Base-by-base conservation (phyloP, 2,888 invertebrate species). In the Neoitamus cyanurus region DNA sequence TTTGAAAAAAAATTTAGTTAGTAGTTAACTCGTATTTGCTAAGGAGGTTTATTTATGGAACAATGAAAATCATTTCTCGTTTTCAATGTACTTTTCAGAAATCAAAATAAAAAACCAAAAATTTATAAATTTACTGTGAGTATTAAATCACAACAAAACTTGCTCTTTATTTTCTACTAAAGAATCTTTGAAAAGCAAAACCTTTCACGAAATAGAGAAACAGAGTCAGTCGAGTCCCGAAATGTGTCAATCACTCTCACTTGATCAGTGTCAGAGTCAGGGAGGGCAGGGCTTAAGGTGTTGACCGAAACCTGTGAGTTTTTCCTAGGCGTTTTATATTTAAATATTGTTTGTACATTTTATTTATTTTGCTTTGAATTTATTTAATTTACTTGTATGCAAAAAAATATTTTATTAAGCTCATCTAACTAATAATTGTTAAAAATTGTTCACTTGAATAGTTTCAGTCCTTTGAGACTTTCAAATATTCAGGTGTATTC, bases 1-100 rank as follows among this genome's bases (percentile, higher is more conserved):
- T 25, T 75, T 37, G 31, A 13, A 15, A 58, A 80, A 58, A 31
- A 58, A 48, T n/a, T 58, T 80, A 80, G 34, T 58, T 48, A 58
- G 31, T 80, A 58, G 34, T 80, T 80, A 80, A 78, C 30, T 58
- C 58, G 34, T 58, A 68, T 20, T 68, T 80, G 34, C 48, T 85
- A 85, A 83, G 83, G 80, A 83, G 78, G 84, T 28, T 28, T 42
- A 77, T 83, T 30, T 20, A 58, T 68, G 31, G 42, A 25, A 80
- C 36, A 85, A 85, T 77, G 58, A 58, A 80, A 77, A 85, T 85
- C 78, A 86, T 87, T 87, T 88, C 36, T 68, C 80, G 68, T 88
- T 83, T 87, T 87, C 87, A 87, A 88, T 92, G 91, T 92, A 91
- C 89, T 92, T 92, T 92, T 92, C 92, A 92, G 92, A 92, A 92